phyloP scores from a whole-genome alignment of 2,113 vertebrate species.

The Strix aluco region DNA sequence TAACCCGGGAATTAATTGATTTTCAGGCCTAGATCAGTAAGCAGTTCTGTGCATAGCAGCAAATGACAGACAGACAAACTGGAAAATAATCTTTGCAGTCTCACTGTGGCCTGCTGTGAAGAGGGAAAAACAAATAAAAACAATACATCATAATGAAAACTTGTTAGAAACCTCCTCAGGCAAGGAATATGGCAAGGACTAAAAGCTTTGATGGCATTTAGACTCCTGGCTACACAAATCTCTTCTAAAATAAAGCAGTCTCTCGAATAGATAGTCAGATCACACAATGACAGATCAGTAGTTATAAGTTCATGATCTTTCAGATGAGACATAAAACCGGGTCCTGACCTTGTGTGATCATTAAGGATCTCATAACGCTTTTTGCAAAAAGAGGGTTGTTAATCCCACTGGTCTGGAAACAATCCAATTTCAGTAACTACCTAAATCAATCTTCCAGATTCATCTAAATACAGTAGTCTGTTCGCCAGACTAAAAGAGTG shows the following conservation, averaged over 20 bases:
- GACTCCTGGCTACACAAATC: conserved; percentile 33
- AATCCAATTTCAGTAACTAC: conserved; percentile 49
- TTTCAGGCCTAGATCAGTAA: not conserved
- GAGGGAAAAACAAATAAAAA: not conserved
- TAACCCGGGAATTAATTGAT: not conserved
- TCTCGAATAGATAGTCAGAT: conserved; percentile 21
- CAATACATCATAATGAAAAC: conserved; percentile 7
- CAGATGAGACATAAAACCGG: conserved; percentile 53
- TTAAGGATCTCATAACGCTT: conserved; percentile 41
- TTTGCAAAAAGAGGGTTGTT: conserved; percentile 11
- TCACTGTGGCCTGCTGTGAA: not conserved
- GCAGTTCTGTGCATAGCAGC: not conserved
- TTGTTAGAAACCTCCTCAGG: conserved; percentile 33
- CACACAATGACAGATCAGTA: conserved; percentile 31
- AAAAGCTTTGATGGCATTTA: conserved; percentile 34
- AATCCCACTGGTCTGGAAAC: conserved; percentile 48
- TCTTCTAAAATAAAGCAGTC: conserved; percentile 41
- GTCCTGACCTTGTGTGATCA: conserved; percentile 39
- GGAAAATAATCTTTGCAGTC: not conserved
- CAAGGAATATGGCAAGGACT: not conserved
- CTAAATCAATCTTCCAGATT: conserved; percentile 45
- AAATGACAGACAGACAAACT: not conserved
- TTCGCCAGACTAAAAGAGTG: not conserved
- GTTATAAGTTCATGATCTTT: conserved; percentile 46
- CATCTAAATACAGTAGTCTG: conserved; percentile 20